A percentile compares a stretch with the other conserved stretches of the same genome.
These are phyloP conservation scores for Platyscapa corneri DNA, from an alignment of 1,140 invertebrate species.

Conservation along the genomic window DNA sequence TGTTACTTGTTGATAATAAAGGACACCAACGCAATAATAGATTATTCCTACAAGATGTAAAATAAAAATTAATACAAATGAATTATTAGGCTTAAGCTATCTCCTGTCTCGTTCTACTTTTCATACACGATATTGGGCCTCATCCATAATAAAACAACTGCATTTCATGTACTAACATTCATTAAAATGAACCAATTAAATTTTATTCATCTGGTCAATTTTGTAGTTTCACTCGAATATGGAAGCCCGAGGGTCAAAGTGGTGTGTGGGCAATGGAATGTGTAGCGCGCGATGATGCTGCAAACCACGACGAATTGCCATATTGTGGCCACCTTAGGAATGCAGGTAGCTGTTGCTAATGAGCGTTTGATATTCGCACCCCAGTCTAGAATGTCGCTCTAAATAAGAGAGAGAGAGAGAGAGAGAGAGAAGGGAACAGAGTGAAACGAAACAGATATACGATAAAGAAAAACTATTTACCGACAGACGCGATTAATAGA, in stretches of 20 bases:
- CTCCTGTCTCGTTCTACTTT: too few species aligned
- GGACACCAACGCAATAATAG: too few species aligned
- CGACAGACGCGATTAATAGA: conserved; percentile 47
- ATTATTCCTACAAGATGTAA: too few species aligned
- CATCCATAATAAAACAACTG: too few species aligned
- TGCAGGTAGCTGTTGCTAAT: conserved; percentile 40
- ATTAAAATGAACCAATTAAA: conserved; percentile 20
- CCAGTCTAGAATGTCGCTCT: background rate
- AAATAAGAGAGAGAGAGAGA: background rate
- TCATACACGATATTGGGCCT: too few species aligned
- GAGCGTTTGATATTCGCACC: conserved; percentile 46
- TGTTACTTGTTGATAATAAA: too few species aligned
- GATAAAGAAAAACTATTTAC: background rate
- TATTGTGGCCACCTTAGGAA: conserved; percentile 22
- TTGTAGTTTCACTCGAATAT: conserved; percentile 35
- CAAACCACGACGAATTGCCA: conserved; percentile 37
- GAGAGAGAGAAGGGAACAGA: too few species aligned
- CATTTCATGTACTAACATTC: background rate
- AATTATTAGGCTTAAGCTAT: too few species aligned
- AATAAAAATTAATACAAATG: too few species aligned
- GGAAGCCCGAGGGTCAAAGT: background rate
- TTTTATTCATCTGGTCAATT: background rate
- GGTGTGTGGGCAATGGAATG: conserved; percentile 19
- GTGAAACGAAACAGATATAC: background rate
- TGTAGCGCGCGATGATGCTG: conserved; percentile 29